Conservation (phyloP, 2,797 vertebrate genomes). For the Natrix natrix region DNA sequence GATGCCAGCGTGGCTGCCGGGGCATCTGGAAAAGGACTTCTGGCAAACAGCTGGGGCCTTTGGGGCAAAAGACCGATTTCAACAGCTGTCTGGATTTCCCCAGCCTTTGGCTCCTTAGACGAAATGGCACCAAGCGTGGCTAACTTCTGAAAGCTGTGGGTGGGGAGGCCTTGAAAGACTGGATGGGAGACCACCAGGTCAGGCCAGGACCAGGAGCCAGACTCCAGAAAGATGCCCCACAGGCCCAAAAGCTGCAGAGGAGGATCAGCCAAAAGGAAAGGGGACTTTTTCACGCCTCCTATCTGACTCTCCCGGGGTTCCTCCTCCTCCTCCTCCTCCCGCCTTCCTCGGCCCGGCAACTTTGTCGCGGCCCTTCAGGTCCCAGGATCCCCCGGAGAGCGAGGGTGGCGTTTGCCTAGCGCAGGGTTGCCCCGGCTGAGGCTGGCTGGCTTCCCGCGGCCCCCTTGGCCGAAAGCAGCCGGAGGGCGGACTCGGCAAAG, state of each 20-base stretch:
- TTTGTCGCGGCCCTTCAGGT: too few relatives aligned
- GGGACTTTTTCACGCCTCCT: neutral
- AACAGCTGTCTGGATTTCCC: neutral
- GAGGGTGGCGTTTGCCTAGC: accelerated
- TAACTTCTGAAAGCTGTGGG: neutral
- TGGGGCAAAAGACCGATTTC: neutral
- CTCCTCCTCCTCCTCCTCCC: too few relatives aligned
- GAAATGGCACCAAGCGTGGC: neutral
- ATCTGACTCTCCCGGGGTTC: neutral
- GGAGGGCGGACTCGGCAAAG: neutral
- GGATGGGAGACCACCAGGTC: neutral
- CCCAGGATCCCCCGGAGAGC: neutral
- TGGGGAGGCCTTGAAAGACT: neutral
- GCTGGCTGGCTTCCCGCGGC: neutral
- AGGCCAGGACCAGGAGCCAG: neutral
- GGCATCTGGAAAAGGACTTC: neutral
- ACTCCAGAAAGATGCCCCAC: neutral
- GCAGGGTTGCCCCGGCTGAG: neutral
- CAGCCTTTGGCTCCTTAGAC: neutral
- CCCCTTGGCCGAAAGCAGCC: neutral
- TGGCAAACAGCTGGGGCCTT: neutral
- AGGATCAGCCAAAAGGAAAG: neutral
- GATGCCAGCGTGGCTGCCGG: neutral
- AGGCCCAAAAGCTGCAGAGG: neutral
- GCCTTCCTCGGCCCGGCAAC: too few relatives aligned